A percentile compares a stretch with the other conserved stretches of the same genome.
phyloP scores from a whole-genome alignment of 37 sponge, comb jelly and placozoan genomes.

The Theonella swinhoei region DNA sequence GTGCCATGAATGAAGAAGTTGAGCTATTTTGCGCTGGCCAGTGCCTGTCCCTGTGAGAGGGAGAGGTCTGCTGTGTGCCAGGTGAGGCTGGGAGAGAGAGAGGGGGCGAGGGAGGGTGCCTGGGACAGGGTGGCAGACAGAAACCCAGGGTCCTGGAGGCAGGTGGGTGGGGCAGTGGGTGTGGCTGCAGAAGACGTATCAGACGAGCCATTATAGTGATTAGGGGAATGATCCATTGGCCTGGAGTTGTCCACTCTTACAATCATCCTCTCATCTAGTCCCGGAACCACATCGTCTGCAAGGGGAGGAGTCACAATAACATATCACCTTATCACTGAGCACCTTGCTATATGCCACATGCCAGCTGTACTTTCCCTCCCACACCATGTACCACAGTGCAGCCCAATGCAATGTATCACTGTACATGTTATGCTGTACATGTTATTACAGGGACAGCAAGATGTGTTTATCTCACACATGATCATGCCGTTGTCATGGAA shows the following conservation, averaged over 20 bases:
- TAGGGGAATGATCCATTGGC: neutral
- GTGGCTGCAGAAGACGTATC: neutral
- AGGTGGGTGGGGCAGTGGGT: neutral
- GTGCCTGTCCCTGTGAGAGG: neutral
- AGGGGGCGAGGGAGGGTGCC: neutral
- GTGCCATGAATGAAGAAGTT: neutral
- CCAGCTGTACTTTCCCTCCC: too few species aligned
- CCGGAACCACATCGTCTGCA: slow-evolving; percentile 43
- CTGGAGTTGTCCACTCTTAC: slow-evolving; percentile 42
- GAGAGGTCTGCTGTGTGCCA: neutral
- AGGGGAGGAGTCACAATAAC: neutral
- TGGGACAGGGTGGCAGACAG: neutral
- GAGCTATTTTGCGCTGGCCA: neutral
- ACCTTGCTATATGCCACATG: too few species aligned
- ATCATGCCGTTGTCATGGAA: too few species aligned
- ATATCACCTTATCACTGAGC: too few species aligned
- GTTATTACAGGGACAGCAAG: neutral
- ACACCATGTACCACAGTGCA: too few species aligned
- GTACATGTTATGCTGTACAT: neutral
- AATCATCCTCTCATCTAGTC: slow-evolving; percentile 48
- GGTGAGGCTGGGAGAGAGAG: neutral
- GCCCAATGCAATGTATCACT: too few species aligned
- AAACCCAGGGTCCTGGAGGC: neutral
- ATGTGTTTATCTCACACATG: too few species aligned
- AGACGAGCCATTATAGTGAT: neutral